Conservation (phyloP, 2,113 vertebrate species). For the Apus apus region DNA sequence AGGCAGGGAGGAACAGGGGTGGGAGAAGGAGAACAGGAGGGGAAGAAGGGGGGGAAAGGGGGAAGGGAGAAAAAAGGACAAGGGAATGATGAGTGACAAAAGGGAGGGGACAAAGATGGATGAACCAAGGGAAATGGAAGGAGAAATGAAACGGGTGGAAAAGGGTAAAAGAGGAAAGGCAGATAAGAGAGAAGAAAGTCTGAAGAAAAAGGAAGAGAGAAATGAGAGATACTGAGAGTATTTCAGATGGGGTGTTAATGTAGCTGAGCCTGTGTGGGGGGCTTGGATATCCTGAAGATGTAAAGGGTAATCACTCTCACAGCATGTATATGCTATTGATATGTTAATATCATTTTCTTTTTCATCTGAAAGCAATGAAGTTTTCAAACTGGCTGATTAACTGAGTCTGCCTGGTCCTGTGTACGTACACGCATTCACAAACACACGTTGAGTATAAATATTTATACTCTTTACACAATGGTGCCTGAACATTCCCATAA, state of each 20-base stretch:
- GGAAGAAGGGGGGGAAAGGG: background rate
- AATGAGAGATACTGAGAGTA: constrained; percentile 20
- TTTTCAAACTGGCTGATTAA: constrained; percentile 76
- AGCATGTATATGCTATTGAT: constrained; percentile 77
- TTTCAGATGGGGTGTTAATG: constrained; percentile 53
- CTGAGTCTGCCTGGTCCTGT: constrained; percentile 39
- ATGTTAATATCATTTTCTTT: constrained; percentile 79
- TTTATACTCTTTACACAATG: constrained; percentile 55
- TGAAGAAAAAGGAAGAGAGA: constrained; percentile 35
- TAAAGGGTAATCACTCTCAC: constrained; percentile 77
- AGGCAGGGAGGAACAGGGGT: constrained; percentile 59
- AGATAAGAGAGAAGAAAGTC: constrained; percentile 69
- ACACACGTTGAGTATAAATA: constrained; percentile 39
- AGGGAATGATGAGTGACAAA: constrained; percentile 19
- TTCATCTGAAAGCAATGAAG: constrained; percentile 78
- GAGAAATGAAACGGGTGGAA: constrained; percentile 42
- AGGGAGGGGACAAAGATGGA: constrained; percentile 6
- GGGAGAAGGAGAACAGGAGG: constrained; percentile 12
- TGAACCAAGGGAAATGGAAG: constrained; percentile 25
- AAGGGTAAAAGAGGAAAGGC: constrained; percentile 51
- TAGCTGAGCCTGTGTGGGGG: constrained; percentile 38
- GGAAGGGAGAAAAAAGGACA: background rate
- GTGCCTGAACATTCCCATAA: constrained; percentile 45
- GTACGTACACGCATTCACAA: background rate
- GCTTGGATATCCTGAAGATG: constrained; percentile 67